Conservation (phyloP, 2,113 vertebrate genomes). For the Kobus ellipsiprymnus region DNA sequence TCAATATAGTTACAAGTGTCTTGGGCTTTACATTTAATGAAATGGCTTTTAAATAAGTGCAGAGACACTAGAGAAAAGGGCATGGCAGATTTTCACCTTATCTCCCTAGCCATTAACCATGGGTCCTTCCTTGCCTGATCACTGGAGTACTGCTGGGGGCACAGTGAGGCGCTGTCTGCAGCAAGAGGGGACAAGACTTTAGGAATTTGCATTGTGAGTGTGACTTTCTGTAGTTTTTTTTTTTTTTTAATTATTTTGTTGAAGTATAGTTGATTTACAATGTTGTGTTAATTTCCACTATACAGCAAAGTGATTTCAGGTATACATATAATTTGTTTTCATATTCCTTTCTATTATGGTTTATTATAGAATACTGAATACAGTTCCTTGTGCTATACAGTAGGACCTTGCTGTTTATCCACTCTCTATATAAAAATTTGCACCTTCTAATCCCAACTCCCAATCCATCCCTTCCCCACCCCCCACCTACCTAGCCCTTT, state of each 20-base stretch:
- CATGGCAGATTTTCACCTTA: slow-evolving; percentile 41
- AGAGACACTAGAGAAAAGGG: slow-evolving; percentile 16
- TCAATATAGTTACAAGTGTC: slow-evolving; percentile 49
- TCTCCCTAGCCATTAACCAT: neutral
- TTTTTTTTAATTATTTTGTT: neutral
- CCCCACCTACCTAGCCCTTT: fast-evolving
- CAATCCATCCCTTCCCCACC: neutral
- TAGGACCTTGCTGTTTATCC: neutral
- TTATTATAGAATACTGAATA: neutral
- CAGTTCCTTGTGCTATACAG: neutral
- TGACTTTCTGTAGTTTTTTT: neutral
- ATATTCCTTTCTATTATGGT: neutral
- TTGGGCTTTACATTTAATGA: slow-evolving; percentile 41
- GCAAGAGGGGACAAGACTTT: neutral
- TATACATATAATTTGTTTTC: neutral
- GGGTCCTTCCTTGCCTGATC: neutral
- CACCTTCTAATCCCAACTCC: neutral
- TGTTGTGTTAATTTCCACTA: neutral
- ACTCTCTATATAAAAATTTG: neutral
- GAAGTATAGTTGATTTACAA: neutral
- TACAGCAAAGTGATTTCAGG: neutral
- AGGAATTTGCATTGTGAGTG: neutral
- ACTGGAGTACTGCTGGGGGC: neutral
- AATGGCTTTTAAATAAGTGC: slow-evolving; percentile 65
- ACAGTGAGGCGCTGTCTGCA: neutral